Base-by-base conservation (phyloP, 2,888 invertebrate species). In the Pandemis heparana region DNA sequence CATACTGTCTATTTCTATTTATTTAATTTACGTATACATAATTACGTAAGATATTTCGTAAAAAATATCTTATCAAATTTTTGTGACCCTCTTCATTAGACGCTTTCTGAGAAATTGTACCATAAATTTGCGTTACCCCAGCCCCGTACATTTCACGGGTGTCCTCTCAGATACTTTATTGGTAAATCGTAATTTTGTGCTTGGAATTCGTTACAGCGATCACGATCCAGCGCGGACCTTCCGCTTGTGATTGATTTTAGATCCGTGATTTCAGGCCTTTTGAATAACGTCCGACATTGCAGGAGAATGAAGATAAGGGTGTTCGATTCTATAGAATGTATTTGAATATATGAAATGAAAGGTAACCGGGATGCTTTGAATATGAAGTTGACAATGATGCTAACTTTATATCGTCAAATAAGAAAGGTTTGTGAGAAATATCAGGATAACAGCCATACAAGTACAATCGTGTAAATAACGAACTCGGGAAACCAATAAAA, bases 231-330 rank as follows among this genome's bases (percentile, higher is more conserved):
- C 18, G 60, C 74, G 59, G 39, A 60, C 51, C 60, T 71, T 43
- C 51, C 69, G 63, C 32, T 53, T 70, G 64, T 65, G 74, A 74
- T 74, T 74, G 74, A 74, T 74, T 64, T 70, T 43, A 61, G 51
- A 43, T 60, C 60, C 73, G 73, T 74, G 73, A 69, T 69, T 74
- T 64, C 59, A 65, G 56, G 14, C 43, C 59, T 74, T 64, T 69
- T 61, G 64, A 74, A 73, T 73, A 63, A 63, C 59, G 59, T 18
- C 12, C 23, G 39, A 73, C 63, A 48, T 68, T 68, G 56, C 39
- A 63, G 68, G 68, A 68, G 56, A 73, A 59, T 73, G 59, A 48
- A 59, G 53, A 12, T 65, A 63, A 63, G 63, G 46, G 23, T 46
- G 43, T 46, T 46, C 23, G 32, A 14, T 32, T 63, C 14, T 46